These are phyloP conservation scores for Camponotus pennsylvanicus DNA, from an alignment of 1,140 invertebrate genomes.

Conservation along the genomic window DNA sequence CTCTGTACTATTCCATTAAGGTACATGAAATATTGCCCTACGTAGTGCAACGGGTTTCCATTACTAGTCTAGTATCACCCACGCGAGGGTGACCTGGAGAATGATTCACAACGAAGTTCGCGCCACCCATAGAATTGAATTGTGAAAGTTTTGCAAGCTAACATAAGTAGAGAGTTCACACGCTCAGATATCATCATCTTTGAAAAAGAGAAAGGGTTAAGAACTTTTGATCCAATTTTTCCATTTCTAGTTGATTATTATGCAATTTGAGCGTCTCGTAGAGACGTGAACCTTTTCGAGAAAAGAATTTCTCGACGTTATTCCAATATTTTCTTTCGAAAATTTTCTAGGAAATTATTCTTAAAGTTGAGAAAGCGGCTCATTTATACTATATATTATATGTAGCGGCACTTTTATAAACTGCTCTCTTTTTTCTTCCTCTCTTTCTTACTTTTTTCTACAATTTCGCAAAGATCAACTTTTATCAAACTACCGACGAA, in stretches of 20 bases:
- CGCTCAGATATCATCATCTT: slow-evolving; percentile 25
- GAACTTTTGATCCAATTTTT: slow-evolving; percentile 40
- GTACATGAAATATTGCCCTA: not conserved
- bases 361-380: not conserved
- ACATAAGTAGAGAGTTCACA: not conserved
- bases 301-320: not conserved
- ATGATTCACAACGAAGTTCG: slow-evolving; percentile 41
- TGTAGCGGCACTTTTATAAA: not conserved
- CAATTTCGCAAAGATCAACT: slow-evolving; percentile 5
- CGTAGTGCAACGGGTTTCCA: slow-evolving; percentile 10
- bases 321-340: not conserved
- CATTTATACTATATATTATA: not conserved
- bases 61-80: not conserved
- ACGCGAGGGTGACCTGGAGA: slow-evolving; percentile 2
- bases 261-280: not conserved
- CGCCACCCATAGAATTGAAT: slow-evolving; percentile 28
- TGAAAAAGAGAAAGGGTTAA: not conserved
- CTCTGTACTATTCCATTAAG: not conserved
- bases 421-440: too few species aligned
- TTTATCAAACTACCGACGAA: not conserved
- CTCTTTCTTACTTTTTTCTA: too few species aligned
- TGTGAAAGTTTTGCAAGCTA: slow-evolving; percentile 30
- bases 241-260: slow-evolving; percentile 32
- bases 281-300: not conserved
- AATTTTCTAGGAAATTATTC: slow-evolving; percentile 30